phyloP scores from a whole-genome alignment of 1,140 invertebrate genomes.

The Papilio helenus region DNA sequence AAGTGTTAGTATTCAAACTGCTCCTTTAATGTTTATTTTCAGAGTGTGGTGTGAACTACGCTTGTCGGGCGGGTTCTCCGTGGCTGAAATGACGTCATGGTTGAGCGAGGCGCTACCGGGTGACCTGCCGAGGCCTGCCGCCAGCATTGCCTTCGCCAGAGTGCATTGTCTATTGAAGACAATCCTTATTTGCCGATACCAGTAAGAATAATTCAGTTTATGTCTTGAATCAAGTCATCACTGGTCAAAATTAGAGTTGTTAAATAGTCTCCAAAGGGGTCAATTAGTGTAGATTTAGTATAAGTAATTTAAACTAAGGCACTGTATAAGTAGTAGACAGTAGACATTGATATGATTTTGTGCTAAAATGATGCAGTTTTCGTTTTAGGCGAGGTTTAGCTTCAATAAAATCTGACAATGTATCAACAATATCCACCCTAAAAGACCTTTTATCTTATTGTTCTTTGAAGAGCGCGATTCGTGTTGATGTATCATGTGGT shows the following conservation, averaged over 20 bases:
- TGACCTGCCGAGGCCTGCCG: conserved; percentile 66
- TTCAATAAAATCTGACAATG: conserved; percentile 68
- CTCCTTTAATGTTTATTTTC: background rate
- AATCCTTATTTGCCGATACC: conserved; percentile 65
- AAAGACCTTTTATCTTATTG: conserved; percentile 69
- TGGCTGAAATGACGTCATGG: conserved; percentile 76
- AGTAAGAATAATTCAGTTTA: conserved; percentile 55
- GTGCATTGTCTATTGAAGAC: conserved; percentile 66
- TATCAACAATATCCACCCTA: conserved; percentile 66
- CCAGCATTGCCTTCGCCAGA: conserved; percentile 60
- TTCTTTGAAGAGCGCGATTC: conserved; percentile 63
- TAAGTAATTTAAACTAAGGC: too few relatives aligned
- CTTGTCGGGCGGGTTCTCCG: conserved; percentile 72
- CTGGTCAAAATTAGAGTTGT: too few relatives aligned
- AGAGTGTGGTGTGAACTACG: conserved; percentile 58
- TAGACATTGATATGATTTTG: background rate
- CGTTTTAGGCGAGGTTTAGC: conserved; percentile 63
- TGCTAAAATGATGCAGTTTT: background rate
- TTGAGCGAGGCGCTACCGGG: conserved; percentile 66
- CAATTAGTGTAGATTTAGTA: too few relatives aligned
- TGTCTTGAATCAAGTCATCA: too few relatives aligned
- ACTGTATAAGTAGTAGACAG: background rate
- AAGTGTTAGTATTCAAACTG: background rate
- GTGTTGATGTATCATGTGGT: conserved; percentile 67
- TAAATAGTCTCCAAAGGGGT: too few relatives aligned